Evolutionary conservation across 2,113 vertebrate species (phyloP).

Genomic region (Silurus asotus): DNA sequence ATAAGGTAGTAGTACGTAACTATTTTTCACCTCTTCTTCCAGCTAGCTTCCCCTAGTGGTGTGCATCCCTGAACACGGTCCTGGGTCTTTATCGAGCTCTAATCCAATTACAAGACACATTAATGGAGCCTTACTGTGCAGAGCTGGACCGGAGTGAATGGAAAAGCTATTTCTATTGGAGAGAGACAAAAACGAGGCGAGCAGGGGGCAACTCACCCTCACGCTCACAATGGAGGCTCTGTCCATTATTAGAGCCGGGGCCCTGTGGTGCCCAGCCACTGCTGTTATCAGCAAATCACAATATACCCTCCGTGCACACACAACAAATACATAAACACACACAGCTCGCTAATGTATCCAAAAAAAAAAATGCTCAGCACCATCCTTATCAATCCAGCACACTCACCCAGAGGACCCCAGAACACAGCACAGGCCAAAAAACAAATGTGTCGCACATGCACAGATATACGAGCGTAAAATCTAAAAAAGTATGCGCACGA

Average conservation of each 20-base stretch:
- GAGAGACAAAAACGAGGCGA: slow-evolving; percentile 50
- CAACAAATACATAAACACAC: slow-evolving; percentile 36
- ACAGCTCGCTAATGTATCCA: slow-evolving; percentile 57
- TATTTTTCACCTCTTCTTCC: not conserved
- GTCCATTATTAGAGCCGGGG: slow-evolving; percentile 59
- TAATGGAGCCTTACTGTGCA: slow-evolving; percentile 53
- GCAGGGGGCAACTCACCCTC: slow-evolving; percentile 43
- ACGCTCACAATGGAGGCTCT: slow-evolving; percentile 58
- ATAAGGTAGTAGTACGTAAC: not conserved
- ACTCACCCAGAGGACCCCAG: slow-evolving; percentile 69
- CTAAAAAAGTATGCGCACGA: not conserved
- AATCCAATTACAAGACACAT: slow-evolving; percentile 62
- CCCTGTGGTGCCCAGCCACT: slow-evolving; percentile 39
- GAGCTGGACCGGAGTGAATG: slow-evolving; percentile 48
- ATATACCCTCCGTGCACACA: slow-evolving; percentile 37
- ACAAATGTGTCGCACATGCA: slow-evolving; percentile 59
- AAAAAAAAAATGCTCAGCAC: slow-evolving; percentile 57
- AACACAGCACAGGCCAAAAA: slow-evolving; percentile 62
- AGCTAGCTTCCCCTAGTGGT: slow-evolving; percentile 33
- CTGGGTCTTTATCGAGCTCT: slow-evolving; percentile 48
- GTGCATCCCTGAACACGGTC: slow-evolving; percentile 27
- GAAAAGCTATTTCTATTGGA: slow-evolving; percentile 46
- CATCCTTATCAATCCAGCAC: slow-evolving; percentile 70
- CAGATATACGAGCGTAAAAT: slow-evolving; percentile 8
- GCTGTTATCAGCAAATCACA: slow-evolving; percentile 53